Conservation (phyloP, 2,113 vertebrate genomes). For the Myanophis thanlyinensis region DNA sequence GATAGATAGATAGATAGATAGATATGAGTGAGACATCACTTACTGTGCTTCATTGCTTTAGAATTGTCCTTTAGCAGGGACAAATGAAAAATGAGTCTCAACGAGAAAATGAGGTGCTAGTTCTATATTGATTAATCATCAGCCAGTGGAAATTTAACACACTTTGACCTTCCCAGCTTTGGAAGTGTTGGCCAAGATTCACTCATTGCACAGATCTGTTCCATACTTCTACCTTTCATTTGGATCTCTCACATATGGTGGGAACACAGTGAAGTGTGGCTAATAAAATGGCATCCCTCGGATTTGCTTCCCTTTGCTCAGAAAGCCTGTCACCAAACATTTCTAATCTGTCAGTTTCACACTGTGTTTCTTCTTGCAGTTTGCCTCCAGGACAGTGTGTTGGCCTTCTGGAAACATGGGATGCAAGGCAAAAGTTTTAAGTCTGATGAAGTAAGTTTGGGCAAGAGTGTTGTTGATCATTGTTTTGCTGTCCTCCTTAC, state of each 20-base stretch:
- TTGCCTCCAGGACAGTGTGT: slow-evolving; percentile 97
- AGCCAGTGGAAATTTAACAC: neutral
- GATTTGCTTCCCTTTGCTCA: neutral
- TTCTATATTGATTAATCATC: neutral
- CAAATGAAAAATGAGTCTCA: neutral
- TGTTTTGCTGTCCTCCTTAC: neutral
- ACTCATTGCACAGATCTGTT: neutral
- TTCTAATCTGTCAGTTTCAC: neutral
- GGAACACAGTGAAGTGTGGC: neutral
- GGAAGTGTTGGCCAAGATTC: neutral
- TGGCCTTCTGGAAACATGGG: slow-evolving; percentile 99
- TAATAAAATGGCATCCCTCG: neutral
- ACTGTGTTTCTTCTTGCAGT: slow-evolving; percentile 70
- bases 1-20: no score
- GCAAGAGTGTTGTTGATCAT: slow-evolving; percentile 14
- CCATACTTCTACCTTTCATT: neutral
- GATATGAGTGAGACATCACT: no score
- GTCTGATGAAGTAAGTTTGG: slow-evolving; percentile 87
- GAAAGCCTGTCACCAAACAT: neutral
- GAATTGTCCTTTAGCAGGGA: neutral
- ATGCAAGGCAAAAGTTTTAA: slow-evolving; percentile 99
- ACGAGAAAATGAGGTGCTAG: neutral
- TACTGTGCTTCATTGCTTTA: neutral
- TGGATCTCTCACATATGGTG: neutral
- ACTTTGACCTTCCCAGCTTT: neutral